Conservation (phyloP, 2,797 vertebrate species). For the Halcyon smyrnensis region DNA sequence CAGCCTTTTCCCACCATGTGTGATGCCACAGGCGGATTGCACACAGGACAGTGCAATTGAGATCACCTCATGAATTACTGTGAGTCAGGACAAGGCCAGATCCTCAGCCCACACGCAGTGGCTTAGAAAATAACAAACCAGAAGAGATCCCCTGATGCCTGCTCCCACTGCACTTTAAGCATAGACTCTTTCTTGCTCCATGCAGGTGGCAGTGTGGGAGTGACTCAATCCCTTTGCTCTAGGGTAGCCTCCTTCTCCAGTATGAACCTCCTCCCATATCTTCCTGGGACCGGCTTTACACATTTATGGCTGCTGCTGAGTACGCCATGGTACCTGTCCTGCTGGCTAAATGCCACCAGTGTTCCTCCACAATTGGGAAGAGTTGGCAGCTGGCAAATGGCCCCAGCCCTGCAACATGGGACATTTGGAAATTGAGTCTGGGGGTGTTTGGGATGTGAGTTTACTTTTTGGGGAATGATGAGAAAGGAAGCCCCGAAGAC, state of each 20-base stretch:
- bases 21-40: neutral
- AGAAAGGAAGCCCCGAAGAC: neutral
- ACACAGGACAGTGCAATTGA: neutral
- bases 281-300: neutral
- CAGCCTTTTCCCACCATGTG: neutral
- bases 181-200: neutral
- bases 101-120: neutral
- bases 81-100: neutral
- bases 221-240: neutral
- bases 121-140: neutral
- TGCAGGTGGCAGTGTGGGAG: neutral
- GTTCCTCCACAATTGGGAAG: neutral
- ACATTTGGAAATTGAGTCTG: neutral
- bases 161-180: neutral
- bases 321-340: neutral
- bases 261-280: neutral
- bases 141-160: neutral
- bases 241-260: neutral
- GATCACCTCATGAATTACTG: neutral
- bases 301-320: neutral
- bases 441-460: neutral
- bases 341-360: neutral
- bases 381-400: neutral
- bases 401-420: neutral
- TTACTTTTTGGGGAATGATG: neutral